Percentiles rank a stretch among this genome's conserved stretches.
phyloP scores from a whole-genome alignment of 2,888 invertebrate genomes.

The Phragmatobia fuliginosa region DNA sequence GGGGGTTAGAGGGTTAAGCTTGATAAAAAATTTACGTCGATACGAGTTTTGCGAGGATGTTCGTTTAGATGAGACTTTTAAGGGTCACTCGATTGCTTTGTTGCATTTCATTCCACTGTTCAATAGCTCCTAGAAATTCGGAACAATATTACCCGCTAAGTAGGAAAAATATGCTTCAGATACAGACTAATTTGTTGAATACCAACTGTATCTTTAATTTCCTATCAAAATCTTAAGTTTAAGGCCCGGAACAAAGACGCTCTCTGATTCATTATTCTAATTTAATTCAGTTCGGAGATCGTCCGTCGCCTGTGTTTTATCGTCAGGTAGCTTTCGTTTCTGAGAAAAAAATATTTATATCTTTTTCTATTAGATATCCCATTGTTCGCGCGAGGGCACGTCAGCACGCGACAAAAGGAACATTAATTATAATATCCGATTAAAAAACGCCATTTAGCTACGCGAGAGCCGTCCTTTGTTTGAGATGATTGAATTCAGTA shows the following conservation, averaged over 20 bases:
- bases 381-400: slow-evolving; percentile 86
- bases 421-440: slow-evolving; percentile 88
- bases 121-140: slow-evolving; percentile 23
- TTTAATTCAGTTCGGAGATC: slow-evolving; percentile 76
- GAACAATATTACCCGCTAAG: slow-evolving; percentile 11
- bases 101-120: slow-evolving; percentile 46
- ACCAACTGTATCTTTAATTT: slow-evolving; percentile 52
- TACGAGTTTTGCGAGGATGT: slow-evolving; percentile 72
- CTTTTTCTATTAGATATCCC: slow-evolving; percentile 85
- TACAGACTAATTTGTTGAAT: slow-evolving; percentile 39
- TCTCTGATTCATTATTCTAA: slow-evolving; percentile 80
- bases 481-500: slow-evolving; percentile 84
- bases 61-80: slow-evolving; percentile 62
- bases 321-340: slow-evolving; percentile 84
- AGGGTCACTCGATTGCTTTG: slow-evolving; percentile 66
- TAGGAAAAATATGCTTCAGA: slow-evolving; percentile 30
- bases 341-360: slow-evolving; percentile 85
- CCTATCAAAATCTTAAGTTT: slow-evolving; percentile 51
- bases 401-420: slow-evolving; percentile 87
- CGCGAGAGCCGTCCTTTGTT: slow-evolving; percentile 83
- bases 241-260: slow-evolving; percentile 67
- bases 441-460: slow-evolving; percentile 85
- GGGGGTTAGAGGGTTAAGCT: slow-evolving; percentile 74
- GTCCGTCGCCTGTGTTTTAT: slow-evolving; percentile 83
- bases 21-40: slow-evolving; percentile 82